These are phyloP conservation scores for Ceratosolen solmsi DNA, from an alignment of 1,140 invertebrate species.

Conservation along the genomic window DNA sequence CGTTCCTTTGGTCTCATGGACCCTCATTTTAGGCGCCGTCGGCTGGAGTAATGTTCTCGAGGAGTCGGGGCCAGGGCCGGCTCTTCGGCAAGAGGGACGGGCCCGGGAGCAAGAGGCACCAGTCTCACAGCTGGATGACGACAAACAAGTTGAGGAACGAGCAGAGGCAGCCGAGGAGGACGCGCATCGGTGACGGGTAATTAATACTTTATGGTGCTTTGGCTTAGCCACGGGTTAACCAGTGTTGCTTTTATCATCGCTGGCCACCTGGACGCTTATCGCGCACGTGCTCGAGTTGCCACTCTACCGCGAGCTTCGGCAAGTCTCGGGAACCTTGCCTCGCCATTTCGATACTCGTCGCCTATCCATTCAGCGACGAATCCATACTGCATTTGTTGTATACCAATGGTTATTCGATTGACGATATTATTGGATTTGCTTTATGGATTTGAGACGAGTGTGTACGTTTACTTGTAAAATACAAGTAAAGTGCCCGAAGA, in stretches of 20 bases:
- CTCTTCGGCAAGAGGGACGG: slow-evolving; percentile 15
- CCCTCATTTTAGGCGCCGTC: neutral
- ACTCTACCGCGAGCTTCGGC: too few relatives aligned
- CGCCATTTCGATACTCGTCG: too few relatives aligned
- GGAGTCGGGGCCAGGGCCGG: neutral
- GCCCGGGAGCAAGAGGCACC: slow-evolving; percentile 1
- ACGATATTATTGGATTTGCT: too few relatives aligned
- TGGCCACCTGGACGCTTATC: neutral
- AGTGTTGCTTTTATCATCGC: neutral
- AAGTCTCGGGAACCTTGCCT: too few relatives aligned
- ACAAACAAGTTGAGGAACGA: slow-evolving; percentile 36
- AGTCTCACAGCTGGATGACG: slow-evolving; percentile 14
- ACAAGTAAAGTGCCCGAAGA: too few relatives aligned
- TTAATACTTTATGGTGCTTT: neutral
- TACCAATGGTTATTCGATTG: too few relatives aligned
- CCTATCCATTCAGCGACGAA: too few relatives aligned
- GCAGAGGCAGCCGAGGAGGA: neutral
- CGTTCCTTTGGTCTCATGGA: too few relatives aligned
- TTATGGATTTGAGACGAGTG: too few relatives aligned
- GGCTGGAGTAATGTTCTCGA: neutral
- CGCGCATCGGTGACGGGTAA: neutral
- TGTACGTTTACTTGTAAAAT: too few relatives aligned
- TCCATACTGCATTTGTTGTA: too few relatives aligned
- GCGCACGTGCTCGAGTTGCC: neutral
- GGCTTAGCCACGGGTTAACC: neutral